Conservation (phyloP, 2,797 vertebrate genomes). For the Eulemur rubriventer region DNA sequence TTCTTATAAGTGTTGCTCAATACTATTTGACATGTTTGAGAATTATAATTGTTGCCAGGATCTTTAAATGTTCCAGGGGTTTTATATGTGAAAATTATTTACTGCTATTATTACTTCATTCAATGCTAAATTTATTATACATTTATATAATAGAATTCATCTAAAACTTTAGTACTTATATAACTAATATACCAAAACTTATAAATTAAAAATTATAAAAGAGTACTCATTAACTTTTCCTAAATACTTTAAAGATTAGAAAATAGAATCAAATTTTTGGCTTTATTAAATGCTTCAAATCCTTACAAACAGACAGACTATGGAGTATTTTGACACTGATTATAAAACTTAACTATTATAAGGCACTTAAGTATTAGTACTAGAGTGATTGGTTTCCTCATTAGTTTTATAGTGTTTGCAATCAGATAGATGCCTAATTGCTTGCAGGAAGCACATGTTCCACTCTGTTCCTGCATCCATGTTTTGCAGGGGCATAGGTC, state of each 20-base stretch:
- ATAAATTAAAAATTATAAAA: background rate
- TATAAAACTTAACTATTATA: background rate
- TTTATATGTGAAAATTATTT: background rate
- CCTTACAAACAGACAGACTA: background rate
- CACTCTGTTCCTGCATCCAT: background rate
- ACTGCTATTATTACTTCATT: background rate
- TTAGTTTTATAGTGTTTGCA: background rate
- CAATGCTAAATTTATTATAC: background rate
- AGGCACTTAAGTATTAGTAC: background rate
- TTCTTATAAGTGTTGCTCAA: background rate
- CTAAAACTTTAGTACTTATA: background rate
- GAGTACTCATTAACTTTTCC: background rate
- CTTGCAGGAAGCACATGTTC: background rate
- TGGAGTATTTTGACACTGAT: background rate
- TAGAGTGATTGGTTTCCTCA: background rate
- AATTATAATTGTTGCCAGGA: background rate
- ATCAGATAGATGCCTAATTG: background rate
- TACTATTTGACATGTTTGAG: background rate
- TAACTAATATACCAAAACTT: background rate
- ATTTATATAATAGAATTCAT: background rate
- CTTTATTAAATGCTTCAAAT: background rate
- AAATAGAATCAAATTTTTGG: background rate
- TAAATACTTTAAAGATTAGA: background rate
- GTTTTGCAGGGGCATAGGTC: background rate
- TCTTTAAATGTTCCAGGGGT: background rate